phyloP scores from a whole-genome alignment of 2,888 invertebrate species.

The Psococerastis gibbosa region DNA sequence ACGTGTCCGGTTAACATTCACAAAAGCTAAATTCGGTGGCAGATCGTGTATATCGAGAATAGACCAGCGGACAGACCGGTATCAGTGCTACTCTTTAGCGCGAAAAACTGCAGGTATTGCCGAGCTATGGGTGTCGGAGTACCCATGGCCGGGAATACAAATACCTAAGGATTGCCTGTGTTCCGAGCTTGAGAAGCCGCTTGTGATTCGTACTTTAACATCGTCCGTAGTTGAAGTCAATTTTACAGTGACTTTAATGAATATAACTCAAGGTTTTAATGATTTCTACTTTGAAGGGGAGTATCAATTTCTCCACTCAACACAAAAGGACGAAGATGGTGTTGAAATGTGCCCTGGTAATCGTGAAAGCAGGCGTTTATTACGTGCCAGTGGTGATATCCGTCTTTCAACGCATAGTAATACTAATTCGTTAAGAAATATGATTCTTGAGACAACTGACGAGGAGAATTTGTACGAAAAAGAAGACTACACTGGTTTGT shows the following conservation, averaged over 20 bases:
- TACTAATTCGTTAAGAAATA: neutral
- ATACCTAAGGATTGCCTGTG: conserved; percentile 55
- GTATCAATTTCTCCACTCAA: conserved; percentile 42
- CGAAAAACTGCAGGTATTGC: conserved; percentile 32
- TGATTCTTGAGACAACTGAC: conserved; percentile 12
- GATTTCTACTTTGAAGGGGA: conserved; percentile 58
- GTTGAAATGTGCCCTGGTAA: conserved; percentile 37
- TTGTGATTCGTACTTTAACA: conserved; percentile 45
- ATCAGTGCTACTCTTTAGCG: conserved; percentile 40
- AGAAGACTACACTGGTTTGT: conserved; percentile 27
- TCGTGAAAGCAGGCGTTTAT: conserved; percentile 42
- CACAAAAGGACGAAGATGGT: conserved; percentile 34
- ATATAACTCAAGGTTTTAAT: conserved; percentile 59
- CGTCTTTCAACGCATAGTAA: conserved; percentile 37
- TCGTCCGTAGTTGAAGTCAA: conserved; percentile 50
- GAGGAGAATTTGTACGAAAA: conserved; percentile 19
- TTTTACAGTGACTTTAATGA: conserved; percentile 59
- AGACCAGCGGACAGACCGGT: conserved; percentile 42
- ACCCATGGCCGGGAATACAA: conserved; percentile 47
- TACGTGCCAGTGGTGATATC: conserved; percentile 56
- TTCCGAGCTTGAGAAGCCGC: conserved; percentile 43
- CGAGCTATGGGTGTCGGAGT: conserved; percentile 44
- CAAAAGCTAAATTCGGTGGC: conserved; percentile 47
- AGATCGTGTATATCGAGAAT: conserved; percentile 45
- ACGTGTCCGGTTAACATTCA: conserved; percentile 46